Evolutionary conservation across 2,797 vertebrate genomes (phyloP), one percentile per base, ranked within the genome.

Genomic region (Lepilemur septentrionalis): DNA sequence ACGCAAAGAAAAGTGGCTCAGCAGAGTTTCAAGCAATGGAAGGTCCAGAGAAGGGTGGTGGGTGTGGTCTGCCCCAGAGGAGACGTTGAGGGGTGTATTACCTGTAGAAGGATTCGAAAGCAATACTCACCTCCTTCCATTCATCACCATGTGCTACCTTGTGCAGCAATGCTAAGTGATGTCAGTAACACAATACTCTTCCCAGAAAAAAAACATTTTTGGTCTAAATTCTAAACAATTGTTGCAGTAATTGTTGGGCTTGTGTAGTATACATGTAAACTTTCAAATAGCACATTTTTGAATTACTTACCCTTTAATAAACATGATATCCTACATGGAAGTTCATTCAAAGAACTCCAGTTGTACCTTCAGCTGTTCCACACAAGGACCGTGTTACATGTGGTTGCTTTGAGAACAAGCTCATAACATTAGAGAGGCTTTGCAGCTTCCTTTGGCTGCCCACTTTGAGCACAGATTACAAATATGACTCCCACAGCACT

Each of bases 221-320:
- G 55, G 10, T 82, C 14, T 38, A 55, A 91, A 38, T 81, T 82
- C 25, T 70, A 94, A 78, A 63, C 32, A 94, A 23, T 12, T 46
- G 2, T 61, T 32, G 22, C 9, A 61, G 8, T 61, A 43, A n/a
- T 41, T 41, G 9, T 50, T 82, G 25, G 20, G 22, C 81, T 90
- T 93, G 25, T 35, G 5, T 2, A 13, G 35, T 52, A 46, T 28
- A n/a, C 7, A 7, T 78, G 9, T 25, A 70, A 57, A 46, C 22
- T 73, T 85, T 50, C 65, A 75, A 93, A 90, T 5, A n/a, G 18
- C 15, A 11, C 50, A 61, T 55, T 32, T 73, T 20, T 35, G 11
- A 35, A 25, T 63, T 57, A 43, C 12, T 43, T 43, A 84, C 28
- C 32, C 6, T 83, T 73, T 28, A 38, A 15, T 63, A 78, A 69